These are phyloP conservation scores for Chaetogeoica ovagalla DNA, from an alignment of 2,888 invertebrate genomes.

Conservation along the genomic window DNA sequence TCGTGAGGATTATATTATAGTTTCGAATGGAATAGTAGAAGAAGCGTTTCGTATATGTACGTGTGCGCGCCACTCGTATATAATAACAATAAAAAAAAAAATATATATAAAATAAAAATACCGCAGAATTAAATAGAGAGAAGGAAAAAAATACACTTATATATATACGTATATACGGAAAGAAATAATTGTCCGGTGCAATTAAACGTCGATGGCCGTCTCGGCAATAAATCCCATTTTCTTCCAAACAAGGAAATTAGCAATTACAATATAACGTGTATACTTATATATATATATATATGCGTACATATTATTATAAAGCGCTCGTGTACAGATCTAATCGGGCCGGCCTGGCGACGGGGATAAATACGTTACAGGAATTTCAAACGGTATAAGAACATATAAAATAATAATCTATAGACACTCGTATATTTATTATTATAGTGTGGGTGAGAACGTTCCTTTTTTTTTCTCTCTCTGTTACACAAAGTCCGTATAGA, in stretches of 20 bases:
- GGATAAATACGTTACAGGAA: slow-evolving; percentile 33
- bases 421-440: no score
- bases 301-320: no score
- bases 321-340: slow-evolving; percentile 6
- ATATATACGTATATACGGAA: slow-evolving; percentile 5
- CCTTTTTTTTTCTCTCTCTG: no score
- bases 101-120: no score
- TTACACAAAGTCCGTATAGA: no score
- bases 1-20: slow-evolving; percentile 35
- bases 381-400: slow-evolving; percentile 15
- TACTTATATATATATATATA: background rate
- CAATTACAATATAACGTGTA: slow-evolving; percentile 36
- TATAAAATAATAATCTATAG: background rate
- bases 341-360: background rate
- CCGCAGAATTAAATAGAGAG: no score
- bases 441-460: no score
- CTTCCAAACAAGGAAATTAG: slow-evolving; percentile 47
- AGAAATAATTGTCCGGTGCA: slow-evolving; percentile 38
- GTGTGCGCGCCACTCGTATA: background rate
- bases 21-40: no score
- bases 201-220: slow-evolving; percentile 28
- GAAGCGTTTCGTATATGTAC: background rate
- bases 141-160: no score
- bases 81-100: slow-evolving; percentile 2
- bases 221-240: slow-evolving; percentile 41